phyloP scores from a whole-genome alignment of 2,113 vertebrate species.

The Telmatochromis sp. region DNA sequence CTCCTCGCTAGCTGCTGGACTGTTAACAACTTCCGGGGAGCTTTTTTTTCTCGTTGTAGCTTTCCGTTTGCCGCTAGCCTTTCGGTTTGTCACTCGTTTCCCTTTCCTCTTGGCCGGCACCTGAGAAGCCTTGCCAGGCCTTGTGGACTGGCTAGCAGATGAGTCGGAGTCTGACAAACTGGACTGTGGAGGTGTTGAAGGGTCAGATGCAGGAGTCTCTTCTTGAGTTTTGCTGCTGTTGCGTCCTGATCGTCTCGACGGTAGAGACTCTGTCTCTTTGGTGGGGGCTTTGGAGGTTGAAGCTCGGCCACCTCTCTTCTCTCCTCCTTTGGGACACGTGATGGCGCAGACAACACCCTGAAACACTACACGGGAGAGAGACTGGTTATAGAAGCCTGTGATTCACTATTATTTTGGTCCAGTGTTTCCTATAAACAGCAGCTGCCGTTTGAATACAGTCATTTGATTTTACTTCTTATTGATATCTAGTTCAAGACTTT shows the following conservation, averaged over 20 bases:
- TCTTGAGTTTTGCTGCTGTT: slow-evolving; percentile 76
- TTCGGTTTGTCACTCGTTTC: slow-evolving; percentile 69
- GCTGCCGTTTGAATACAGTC: accelerated
- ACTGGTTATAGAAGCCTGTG: not conserved
- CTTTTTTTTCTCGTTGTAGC: slow-evolving; percentile 61
- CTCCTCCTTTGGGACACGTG: slow-evolving; percentile 85
- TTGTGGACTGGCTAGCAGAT: slow-evolving; percentile 59
- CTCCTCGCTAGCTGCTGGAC: slow-evolving; percentile 66
- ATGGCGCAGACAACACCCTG: slow-evolving; percentile 78
- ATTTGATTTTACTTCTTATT: not conserved
- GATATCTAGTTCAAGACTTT: not conserved
- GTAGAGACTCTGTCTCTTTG: slow-evolving; percentile 72
- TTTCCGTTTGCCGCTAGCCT: slow-evolving; percentile 77
- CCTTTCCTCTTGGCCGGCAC: slow-evolving; percentile 74
- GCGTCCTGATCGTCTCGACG: slow-evolving; percentile 79
- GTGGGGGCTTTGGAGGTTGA: slow-evolving; percentile 80
- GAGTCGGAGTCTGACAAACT: slow-evolving; percentile 73
- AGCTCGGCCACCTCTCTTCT: slow-evolving; percentile 80
- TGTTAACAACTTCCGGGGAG: slow-evolving; percentile 60
- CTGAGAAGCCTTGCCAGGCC: slow-evolving; percentile 8
- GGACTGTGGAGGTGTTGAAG: slow-evolving; percentile 69
- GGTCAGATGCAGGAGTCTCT: slow-evolving; percentile 59
- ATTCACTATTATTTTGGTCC: not conserved
- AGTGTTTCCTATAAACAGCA: not conserved
- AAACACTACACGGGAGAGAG: slow-evolving; percentile 64